phyloP scores from a whole-genome alignment of 2,113 vertebrate genomes.

The Myotis brandtii region DNA sequence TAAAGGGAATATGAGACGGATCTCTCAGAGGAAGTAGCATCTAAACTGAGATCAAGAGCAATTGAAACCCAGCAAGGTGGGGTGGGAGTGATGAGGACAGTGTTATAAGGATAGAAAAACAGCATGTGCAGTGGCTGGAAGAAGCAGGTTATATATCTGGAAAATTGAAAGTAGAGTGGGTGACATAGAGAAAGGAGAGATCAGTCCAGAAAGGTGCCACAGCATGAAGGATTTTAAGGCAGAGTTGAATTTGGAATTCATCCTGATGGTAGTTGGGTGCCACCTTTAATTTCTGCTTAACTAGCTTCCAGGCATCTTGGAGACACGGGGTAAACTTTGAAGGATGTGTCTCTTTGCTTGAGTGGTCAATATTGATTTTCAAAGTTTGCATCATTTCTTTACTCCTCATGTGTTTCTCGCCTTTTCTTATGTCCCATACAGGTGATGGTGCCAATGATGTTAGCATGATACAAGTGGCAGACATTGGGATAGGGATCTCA shows the following conservation, averaged over 20 bases:
- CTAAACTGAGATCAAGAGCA: not conserved
- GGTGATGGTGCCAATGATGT: conserved; percentile 94
- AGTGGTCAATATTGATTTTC: not conserved
- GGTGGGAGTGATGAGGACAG: rapidly evolving
- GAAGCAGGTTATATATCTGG: not conserved
- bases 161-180: not conserved
- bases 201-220: not conserved
- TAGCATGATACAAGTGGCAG: conserved; percentile 93
- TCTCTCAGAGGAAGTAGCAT: not conserved
- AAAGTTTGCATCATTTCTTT: not conserved
- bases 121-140: not conserved
- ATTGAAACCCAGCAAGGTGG: not conserved
- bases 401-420: not conserved
- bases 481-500: conserved; percentile 90
- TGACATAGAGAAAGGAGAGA: not conserved
- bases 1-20: not conserved
- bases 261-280: not conserved
- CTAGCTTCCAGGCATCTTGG: not conserved
- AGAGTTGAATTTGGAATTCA: not conserved
- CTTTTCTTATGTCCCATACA: conserved; percentile 66
- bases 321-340: not conserved
- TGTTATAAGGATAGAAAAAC: not conserved
- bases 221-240: not conserved
- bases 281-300: not conserved
- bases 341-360: not conserved